Evolutionary conservation across 2,797 vertebrate species (phyloP).

Genomic region (Meda fulgida): DNA sequence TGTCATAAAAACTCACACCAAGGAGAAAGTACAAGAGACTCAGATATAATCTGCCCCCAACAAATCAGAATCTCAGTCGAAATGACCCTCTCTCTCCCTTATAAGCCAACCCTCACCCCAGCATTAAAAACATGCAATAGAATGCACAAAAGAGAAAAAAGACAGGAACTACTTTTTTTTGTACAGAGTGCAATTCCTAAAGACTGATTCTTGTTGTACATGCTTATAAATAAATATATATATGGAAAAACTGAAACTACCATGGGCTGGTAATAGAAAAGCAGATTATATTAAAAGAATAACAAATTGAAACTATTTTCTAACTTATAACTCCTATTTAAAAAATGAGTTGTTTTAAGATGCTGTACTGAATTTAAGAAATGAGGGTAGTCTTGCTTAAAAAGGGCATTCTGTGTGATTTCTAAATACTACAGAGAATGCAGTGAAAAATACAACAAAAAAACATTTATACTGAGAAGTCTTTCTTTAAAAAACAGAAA

Average conservation of each 20-base stretch:
- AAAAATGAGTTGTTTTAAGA: conserved; percentile 83
- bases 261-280: conserved; percentile 91
- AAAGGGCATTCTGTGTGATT: conserved; percentile 85
- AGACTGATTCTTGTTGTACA: conserved; percentile 94
- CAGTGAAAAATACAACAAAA: conserved; percentile 76
- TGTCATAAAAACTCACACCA: conserved; percentile 93
- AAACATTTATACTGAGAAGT: conserved; percentile 87
- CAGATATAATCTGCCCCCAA: conserved; percentile 85
- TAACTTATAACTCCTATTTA: conserved; percentile 97
- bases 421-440: conserved; percentile 86
- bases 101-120: conserved; percentile 44
- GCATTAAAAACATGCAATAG: conserved; percentile 89
- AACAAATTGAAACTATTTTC: conserved; percentile 92
- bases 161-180: conserved; percentile 86
- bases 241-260: conserved; percentile 82
- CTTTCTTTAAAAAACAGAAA: conserved; percentile 81
- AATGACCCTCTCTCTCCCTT: conserved; percentile 39
- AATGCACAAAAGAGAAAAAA: conserved; percentile 90
- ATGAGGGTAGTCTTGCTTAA: conserved; percentile 82
- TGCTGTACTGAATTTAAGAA: conserved; percentile 83
- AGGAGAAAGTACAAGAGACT: conserved; percentile 99
- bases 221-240: conserved; percentile 87
- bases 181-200: conserved; percentile 89
- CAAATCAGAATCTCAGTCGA: conserved; percentile 32
- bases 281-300: conserved; percentile 90